A percentile compares a stretch with the other conserved stretches of the same genome.
Evolutionary conservation across 2,888 invertebrate genomes (phyloP).

Genomic region (Melipona beecheii): DNA sequence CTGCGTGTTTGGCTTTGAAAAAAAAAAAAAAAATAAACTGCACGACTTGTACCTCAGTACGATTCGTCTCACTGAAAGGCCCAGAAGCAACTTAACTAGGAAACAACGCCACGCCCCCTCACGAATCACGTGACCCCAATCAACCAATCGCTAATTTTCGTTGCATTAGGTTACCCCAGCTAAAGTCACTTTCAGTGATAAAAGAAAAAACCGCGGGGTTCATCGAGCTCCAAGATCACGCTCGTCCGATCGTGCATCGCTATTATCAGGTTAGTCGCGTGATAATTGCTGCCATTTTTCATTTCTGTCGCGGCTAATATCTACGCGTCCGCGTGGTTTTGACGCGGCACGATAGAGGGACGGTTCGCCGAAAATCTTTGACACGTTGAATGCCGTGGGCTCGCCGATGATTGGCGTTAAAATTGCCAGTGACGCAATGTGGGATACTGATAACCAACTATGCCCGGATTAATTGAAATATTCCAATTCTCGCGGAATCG

Average conservation of each 20-base stretch:
- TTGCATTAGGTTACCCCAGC: too few species aligned
- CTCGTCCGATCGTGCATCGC: slow-evolving; percentile 51
- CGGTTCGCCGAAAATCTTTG: not conserved
- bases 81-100: too few species aligned
- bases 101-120: too few species aligned
- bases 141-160: too few species aligned
- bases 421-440: not conserved
- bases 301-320: slow-evolving; percentile 32
- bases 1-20: slow-evolving; percentile 32
- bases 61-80: too few species aligned
- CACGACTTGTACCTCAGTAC: too few species aligned
- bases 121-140: too few species aligned
- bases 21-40: not conserved
- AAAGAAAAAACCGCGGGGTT: slow-evolving; percentile 15
- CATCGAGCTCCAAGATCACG: slow-evolving; percentile 58
- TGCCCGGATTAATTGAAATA: not conserved
- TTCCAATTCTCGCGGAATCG: not conserved
- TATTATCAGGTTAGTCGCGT: slow-evolving; percentile 42
- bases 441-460: not conserved
- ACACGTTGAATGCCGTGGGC: not conserved
- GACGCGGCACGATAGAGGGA: not conserved
- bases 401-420: not conserved
- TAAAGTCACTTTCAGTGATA: too few species aligned
- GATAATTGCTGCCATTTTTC: slow-evolving; percentile 54
- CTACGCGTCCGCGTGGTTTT: not conserved